Evolutionary conservation across 2,888 invertebrate genomes (phyloP).

Genomic region (Aleiodes testaceus): DNA sequence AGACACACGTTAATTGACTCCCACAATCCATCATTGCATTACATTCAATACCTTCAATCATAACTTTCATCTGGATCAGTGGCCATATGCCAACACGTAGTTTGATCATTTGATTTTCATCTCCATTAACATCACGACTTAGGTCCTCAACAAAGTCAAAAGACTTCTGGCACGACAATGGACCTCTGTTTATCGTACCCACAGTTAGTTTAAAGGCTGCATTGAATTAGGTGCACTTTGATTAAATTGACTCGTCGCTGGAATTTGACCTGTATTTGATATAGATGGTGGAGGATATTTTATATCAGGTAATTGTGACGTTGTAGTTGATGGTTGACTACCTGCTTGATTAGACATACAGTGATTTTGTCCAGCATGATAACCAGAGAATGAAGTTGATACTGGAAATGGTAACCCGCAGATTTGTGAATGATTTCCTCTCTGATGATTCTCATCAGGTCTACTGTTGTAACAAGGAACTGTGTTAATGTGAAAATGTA

Average conservation of each 20-base stretch:
- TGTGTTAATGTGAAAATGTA: no score
- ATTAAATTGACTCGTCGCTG: not conserved
- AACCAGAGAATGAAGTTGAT: no score
- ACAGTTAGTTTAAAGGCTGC: constrained; percentile 23
- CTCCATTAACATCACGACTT: not conserved
- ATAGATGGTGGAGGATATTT: constrained; percentile 3
- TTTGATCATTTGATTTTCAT: not conserved
- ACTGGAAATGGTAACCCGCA: no score
- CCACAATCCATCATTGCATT: not conserved
- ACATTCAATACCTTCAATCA: not conserved
- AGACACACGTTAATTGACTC: constrained; percentile 6
- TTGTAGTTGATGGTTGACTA: not conserved
- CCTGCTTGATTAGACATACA: not conserved
- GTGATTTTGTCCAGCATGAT: no score
- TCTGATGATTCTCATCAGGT: not conserved
- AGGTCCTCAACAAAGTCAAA: constrained; percentile 29
- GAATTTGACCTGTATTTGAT: not conserved
- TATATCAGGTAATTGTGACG: not conserved
- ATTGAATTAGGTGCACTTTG: no score
- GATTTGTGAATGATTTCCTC: not conserved
- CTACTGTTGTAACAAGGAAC: no score
- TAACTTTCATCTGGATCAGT: not conserved
- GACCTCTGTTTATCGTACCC: constrained; percentile 10
- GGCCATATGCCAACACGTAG: not conserved
- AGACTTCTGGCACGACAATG: not conserved